Evolutionary conservation across 2,888 invertebrate genomes (phyloP), one percentile per base, ranked within the genome.

Genomic region (Erynnis tages): DNA sequence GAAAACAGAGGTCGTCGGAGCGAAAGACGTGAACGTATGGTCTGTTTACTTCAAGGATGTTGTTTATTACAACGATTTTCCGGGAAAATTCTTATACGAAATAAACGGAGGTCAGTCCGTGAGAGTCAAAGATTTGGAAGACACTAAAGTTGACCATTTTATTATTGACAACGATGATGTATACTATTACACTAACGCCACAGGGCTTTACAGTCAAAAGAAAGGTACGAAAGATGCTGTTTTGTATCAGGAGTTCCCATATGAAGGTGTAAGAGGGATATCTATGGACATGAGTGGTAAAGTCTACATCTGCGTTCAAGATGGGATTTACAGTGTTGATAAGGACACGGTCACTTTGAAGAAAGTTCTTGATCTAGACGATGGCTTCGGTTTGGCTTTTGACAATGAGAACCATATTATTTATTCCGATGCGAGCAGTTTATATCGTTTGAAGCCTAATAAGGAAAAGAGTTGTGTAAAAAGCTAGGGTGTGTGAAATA

Each of bases 361-460:
- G 8, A 76, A 72, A 54, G 46, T 76, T 4, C 21, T 73, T 1
- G 64, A 69, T 3, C 40, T 83, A 1, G 63, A 76, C 4, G 80
- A 84, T 50, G 73, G 70, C 0, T 85, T 81, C 53, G 85, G 86
- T 4, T 50, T 82, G 10, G 72, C 82, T 0, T 86, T 86, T 61
- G 86, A 86, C 58, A 73, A 64, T 43, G 67, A 73, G 16, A 81
- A 85, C 58, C 76, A 82, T 58, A 67, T 85, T 4, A 65, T 87
- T 11, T 86, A 82, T 44, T 63, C 82, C 1, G 76, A 85, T 59
- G 69, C 66, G 0, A 66, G 47, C 2, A 71, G 61, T 8, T 38
- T 84, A 19, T 56, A 74, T 7, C 57, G 62, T 17, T 57, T 65
- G 16, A 59, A 55, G 23, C 60, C 56, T 29, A 62, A 59, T 45